Evolutionary conservation across 2,797 vertebrate species (phyloP), one percentile per base, ranked within the genome.

Genomic region (Rhynchotus rufescens): DNA sequence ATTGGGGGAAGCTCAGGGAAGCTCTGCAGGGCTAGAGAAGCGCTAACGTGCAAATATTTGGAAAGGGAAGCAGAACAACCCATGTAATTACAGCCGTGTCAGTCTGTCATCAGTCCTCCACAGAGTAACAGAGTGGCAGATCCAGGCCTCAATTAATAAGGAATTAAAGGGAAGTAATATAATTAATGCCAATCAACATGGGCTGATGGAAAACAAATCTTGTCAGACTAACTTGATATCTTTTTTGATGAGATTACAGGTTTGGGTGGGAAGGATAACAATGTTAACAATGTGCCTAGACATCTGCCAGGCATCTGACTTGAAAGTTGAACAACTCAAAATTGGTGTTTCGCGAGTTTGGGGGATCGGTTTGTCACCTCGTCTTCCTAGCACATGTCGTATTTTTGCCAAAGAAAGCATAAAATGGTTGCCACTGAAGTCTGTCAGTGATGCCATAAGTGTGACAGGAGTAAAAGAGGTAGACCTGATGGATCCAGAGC

Each of bases 41-140:
- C 88, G 86, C 88, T 92, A 94, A 95, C 82, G 84, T 95, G 92
- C 95, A 95, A 96, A 95, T 95, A 96, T 95, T 94, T 96, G 77
- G 93, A 91, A 91, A 94, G 81, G 62, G 94, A 91, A 94, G 71
- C 72, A 84, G 94, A 96, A 94, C 90, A 96, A 81, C 92, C 86
- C 45, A 57, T 81, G 84, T 96, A 95, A 96, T 96, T 95, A 91
- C 92, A 94, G 90, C 69, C 45, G 88, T 94, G 95, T 92, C 94
- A 95, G 88, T 84, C 90, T 95, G 93, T 64, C 93, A 93, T 92
- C 94, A 94, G 25, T 90, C 86, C 94, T 84, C 88, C 68, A 69
- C 72, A 88, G 90, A 92, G 83, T 84, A 94, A 92, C 67, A 34
- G 90, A 94, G 88, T 88, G 93, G 94, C 94, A 96, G 94, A 95